These are phyloP conservation scores for Papilio gigon DNA, from an alignment of 2,888 invertebrate species.

Conservation along the genomic window DNA sequence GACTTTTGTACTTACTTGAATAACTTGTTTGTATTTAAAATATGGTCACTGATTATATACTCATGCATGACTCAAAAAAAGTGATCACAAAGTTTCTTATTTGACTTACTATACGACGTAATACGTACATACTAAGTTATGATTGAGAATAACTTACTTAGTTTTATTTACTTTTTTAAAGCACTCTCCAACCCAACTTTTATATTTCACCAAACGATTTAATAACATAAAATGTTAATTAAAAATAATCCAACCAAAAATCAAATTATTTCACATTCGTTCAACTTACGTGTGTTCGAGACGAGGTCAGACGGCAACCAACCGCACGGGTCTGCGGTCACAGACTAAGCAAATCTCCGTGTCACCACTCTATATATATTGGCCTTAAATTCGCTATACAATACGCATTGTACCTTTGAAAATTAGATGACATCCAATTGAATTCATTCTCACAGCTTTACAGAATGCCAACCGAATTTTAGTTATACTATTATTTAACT, in stretches of 20 bases:
- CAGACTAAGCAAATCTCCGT: constrained; percentile 76
- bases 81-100: neutral
- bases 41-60: neutral
- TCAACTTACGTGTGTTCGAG: constrained; percentile 60
- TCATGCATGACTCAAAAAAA: neutral
- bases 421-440: constrained; percentile 31
- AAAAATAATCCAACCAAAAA: neutral
- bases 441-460: constrained; percentile 29
- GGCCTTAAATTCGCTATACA: constrained; percentile 55
- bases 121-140: neutral
- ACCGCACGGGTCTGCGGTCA: constrained; percentile 63
- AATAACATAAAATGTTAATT: neutral
- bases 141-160: neutral
- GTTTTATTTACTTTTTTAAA: neutral
- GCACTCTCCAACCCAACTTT: neutral
- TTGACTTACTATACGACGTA: neutral
- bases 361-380: constrained; percentile 68
- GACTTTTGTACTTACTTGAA: neutral
- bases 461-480: constrained; percentile 11
- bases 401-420: constrained; percentile 39
- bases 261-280: constrained; percentile 19
- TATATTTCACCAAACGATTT: neutral
- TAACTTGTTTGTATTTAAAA: neutral
- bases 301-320: constrained; percentile 65
- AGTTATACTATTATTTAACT: constrained; percentile 18